These are phyloP conservation scores for Tridacna crocea DNA, from an alignment of 2,888 invertebrate genomes.

Conservation along the genomic window DNA sequence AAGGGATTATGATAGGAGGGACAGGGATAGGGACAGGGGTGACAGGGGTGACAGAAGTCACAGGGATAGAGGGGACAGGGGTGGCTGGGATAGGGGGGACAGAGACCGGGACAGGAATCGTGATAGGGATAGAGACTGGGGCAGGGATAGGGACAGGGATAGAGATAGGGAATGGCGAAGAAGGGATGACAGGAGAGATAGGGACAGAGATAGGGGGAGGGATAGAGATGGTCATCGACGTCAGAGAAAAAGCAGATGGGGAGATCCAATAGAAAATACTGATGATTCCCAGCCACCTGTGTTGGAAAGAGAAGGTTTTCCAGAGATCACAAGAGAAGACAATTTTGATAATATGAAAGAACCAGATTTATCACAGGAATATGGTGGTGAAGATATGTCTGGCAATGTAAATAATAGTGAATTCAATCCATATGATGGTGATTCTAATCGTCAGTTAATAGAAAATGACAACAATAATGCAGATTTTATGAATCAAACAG, in stretches of 20 bases:
- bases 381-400: not conserved
- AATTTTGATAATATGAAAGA: conserved; percentile 1
- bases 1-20: conserved; percentile 42
- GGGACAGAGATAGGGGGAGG: not conserved
- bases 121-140: conserved; percentile 36
- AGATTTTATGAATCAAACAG: not conserved
- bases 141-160: conserved; percentile 40
- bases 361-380: not conserved
- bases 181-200: conserved; percentile 41
- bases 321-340: not conserved
- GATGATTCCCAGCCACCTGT: conserved; percentile 13
- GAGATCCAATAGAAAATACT: conserved; percentile 18
- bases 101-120: conserved; percentile 47
- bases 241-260: conserved; percentile 21
- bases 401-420: not conserved
- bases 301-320: conserved; percentile 8
- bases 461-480: not conserved
- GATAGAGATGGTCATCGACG: conserved; percentile 1
- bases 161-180: conserved; percentile 40
- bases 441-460: not conserved
- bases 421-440: conserved; percentile 3
- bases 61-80: conserved; percentile 53
- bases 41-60: conserved; percentile 44
- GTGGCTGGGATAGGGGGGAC: not conserved
- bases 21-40: conserved; percentile 18